Evolutionary conservation across 2,113 vertebrate species (phyloP), one percentile per base, ranked within the genome.

Genomic region (Rostratula benghalensis): DNA sequence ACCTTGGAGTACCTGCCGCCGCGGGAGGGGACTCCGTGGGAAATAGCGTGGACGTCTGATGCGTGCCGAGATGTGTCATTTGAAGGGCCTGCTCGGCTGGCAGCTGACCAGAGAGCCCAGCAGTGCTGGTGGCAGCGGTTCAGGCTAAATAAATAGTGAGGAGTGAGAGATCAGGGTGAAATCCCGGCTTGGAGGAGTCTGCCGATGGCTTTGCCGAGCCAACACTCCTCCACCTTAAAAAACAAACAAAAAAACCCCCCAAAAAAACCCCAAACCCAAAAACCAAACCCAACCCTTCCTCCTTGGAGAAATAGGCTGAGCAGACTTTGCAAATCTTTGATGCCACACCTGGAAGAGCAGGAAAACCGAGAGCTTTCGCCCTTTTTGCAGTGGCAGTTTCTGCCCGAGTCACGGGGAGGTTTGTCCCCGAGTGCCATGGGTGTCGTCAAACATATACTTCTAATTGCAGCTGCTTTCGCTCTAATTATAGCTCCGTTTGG

Each of bases 401-500:
- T 53, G 50, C 86, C 79, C 0, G 2, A 65, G 83, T 83, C 5
- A 19, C 94, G 54, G 59, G 57, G 78, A 91, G 91, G 74, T 89
- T 95, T 94, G 93, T 92, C 87, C 70, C 77, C 3, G 0, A 76
- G 91, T 92, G 74, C 73, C 3, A 10, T 46, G 79, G 85, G 83
- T 95, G 88, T 77, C 92, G 84, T 94, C 94, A 94, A 98, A 98
- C 93, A 97, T 98, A 97, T 97, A 98, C 97, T 95, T 95, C 98
- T 98, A 98, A 98, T 98, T 98, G 98, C 97, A 98, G 97, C 96
- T 97, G 97, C 98, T 98, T 98, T 98, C 92, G n/a, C 96, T 98
- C 98, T 98, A 98, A 98, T 98, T 98, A 98, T 56, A 96, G 97
- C 97, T 98, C 97, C 80, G 97, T 98, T 98, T 98, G 98, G 97